Evolutionary conservation across 92 coral and sea anemone genomes (phyloP).

Genomic region (Galaxea fascicularis): DNA sequence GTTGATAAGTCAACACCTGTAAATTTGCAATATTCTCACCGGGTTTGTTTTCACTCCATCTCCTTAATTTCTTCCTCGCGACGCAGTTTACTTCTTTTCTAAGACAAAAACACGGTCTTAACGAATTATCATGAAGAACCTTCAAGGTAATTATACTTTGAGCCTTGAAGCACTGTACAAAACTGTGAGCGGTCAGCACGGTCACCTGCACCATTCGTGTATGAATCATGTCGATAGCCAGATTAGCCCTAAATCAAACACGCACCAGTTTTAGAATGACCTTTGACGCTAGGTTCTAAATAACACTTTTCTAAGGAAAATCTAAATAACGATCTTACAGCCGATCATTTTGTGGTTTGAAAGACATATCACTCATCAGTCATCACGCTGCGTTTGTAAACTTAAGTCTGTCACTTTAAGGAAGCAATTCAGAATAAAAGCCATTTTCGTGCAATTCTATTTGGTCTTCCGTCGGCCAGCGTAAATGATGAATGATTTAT

Average conservation of each 20-base stretch:
- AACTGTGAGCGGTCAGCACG: too few species aligned
- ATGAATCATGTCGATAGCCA: neutral
- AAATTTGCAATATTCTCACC: too few species aligned
- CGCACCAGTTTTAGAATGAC: neutral
- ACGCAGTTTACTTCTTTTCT: neutral
- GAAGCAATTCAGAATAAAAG: neutral
- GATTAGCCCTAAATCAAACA: neutral
- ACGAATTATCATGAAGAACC: neutral
- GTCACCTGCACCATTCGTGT: neutral
- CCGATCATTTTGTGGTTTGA: neutral
- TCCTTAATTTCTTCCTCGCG: neutral
- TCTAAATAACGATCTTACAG: neutral
- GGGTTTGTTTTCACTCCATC: neutral
- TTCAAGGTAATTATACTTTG: neutral
- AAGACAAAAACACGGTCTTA: neutral
- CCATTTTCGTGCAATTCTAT: neutral
- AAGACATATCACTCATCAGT: neutral
- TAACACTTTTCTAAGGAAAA: neutral
- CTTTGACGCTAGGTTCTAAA: neutral
- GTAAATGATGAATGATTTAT: constrained; percentile 9
- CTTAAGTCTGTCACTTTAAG: neutral
- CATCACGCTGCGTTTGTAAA: neutral
- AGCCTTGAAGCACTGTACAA: too few species aligned
- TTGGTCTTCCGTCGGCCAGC: neutral
- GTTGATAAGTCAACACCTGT: too few species aligned